Conservation (phyloP, 2,888 invertebrate genomes). For the Agriopis aurantiaria region DNA sequence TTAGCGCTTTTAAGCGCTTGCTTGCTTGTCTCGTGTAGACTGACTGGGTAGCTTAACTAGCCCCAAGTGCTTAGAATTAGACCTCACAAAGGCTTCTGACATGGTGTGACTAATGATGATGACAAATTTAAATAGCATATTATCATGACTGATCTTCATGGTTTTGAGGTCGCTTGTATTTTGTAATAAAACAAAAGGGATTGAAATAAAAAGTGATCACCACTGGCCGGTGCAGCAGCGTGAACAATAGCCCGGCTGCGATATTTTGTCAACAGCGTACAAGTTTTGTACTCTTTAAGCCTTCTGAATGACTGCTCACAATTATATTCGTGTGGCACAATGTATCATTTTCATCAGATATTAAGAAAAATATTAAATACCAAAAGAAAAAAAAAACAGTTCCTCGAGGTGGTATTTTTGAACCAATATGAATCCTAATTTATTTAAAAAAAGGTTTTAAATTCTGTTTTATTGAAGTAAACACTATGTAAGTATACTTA, state of each 20-base stretch:
- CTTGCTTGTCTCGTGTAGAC: too few species aligned
- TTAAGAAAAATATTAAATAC: background rate
- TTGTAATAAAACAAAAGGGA: constrained; percentile 37
- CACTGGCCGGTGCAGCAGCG: constrained; percentile 40
- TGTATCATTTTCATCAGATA: constrained; percentile 6
- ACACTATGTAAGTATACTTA: too few species aligned
- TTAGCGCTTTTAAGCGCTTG: background rate
- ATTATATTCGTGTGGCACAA: constrained; percentile 34
- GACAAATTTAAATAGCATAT: background rate
- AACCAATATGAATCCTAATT: background rate
- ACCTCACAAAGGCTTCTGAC: background rate
- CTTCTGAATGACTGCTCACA: constrained; percentile 37
- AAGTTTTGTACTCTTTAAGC: constrained; percentile 39
- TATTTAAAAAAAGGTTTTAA: background rate
- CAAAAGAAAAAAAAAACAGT: background rate
- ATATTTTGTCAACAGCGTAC: constrained; percentile 66
- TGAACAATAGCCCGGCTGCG: constrained; percentile 57
- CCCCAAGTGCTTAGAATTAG: background rate
- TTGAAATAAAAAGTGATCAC: constrained; percentile 43
- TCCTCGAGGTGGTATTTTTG: background rate
- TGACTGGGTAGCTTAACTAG: background rate
- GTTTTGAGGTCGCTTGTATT: constrained; percentile 8
- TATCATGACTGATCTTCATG: background rate
- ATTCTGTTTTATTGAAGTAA: background rate
- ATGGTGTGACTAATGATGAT: background rate